Evolutionary conservation across 2,797 vertebrate species (phyloP).

Genomic region (Myoxocephalus aenaeus): DNA sequence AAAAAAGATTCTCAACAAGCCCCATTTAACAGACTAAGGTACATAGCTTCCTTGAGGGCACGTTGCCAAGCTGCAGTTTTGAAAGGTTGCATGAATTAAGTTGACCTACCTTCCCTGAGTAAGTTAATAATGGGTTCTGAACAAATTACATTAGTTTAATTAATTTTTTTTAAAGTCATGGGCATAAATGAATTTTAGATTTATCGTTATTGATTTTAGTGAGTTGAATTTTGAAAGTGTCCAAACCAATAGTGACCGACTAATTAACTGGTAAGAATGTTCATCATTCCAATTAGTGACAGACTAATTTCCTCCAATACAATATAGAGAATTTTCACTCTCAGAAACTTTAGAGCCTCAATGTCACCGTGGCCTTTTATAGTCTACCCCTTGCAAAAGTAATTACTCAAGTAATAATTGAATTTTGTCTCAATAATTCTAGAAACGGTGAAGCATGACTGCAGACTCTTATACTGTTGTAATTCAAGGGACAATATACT

Average conservation of each 20-base stretch:
- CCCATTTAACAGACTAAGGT: slow-evolving; percentile 36
- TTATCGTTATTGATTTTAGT: slow-evolving; percentile 59
- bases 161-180: slow-evolving; percentile 31
- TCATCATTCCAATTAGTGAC: slow-evolving; percentile 44
- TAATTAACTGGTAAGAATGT: slow-evolving; percentile 58
- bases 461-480: slow-evolving; percentile 39
- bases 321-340: slow-evolving; percentile 53
- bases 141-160: slow-evolving; percentile 64
- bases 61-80: slow-evolving; percentile 53
- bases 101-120: slow-evolving; percentile 32
- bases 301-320: slow-evolving; percentile 39
- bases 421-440: slow-evolving; percentile 61
- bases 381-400: slow-evolving; percentile 40
- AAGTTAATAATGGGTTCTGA: slow-evolving; percentile 54
- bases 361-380: slow-evolving; percentile 46
- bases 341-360: slow-evolving; percentile 50
- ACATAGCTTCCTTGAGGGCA: slow-evolving; percentile 39
- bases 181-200: slow-evolving; percentile 50
- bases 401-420: slow-evolving; percentile 64
- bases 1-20: slow-evolving; percentile 5
- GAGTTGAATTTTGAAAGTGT: slow-evolving; percentile 51
- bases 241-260: slow-evolving; percentile 42
- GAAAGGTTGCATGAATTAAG: slow-evolving; percentile 59
- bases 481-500: slow-evolving; percentile 54
- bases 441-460: slow-evolving; percentile 51